Percentiles rank a stretch among this genome's conserved stretches.
phyloP scores from a whole-genome alignment of 2,888 invertebrate genomes.

The Platycheirus rosarum region DNA sequence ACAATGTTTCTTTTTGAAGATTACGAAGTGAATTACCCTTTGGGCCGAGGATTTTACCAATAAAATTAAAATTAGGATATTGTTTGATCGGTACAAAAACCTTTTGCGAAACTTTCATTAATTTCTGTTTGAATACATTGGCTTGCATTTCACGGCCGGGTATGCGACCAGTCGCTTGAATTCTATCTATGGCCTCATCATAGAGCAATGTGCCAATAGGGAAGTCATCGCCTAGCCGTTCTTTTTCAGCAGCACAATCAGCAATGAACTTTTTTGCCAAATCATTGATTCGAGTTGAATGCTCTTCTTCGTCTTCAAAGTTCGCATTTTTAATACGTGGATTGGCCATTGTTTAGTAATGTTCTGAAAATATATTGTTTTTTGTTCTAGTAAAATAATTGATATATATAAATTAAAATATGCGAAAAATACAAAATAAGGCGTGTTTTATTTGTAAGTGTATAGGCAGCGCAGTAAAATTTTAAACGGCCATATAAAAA shows the following conservation, averaged over 20 bases:
- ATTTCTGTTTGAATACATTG: constrained; percentile 87
- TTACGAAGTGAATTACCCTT: constrained; percentile 96
- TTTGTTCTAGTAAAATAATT: too few relatives aligned
- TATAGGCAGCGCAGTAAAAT: too few relatives aligned
- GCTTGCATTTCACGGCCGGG: constrained; percentile 88
- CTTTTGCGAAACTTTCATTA: constrained; percentile 80
- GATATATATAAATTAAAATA: too few relatives aligned
- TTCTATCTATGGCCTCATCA: constrained; percentile 86
- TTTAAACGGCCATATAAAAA: too few relatives aligned
- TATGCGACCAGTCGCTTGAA: constrained; percentile 87
- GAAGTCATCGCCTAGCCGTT: constrained; percentile 77
- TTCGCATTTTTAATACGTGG: too few relatives aligned
- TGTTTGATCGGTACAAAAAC: constrained; percentile 83
- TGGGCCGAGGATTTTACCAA: constrained; percentile 95
- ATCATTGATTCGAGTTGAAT: constrained; percentile 79
- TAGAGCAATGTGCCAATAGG: constrained; percentile 79
- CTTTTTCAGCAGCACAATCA: constrained; percentile 78
- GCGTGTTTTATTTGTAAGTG: too few relatives aligned
- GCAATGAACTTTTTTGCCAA: constrained; percentile 79
- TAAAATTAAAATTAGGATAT: constrained; percentile 92
- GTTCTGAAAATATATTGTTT: too few relatives aligned
- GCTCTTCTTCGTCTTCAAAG: constrained; percentile 48
- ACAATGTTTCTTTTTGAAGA: constrained; percentile 96
- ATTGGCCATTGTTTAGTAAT: constrained; percentile 35
- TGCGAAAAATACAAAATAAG: too few relatives aligned